These are phyloP conservation scores for Erpornis zantholeuca DNA, from an alignment of 2,113 vertebrate genomes.

Conservation along the genomic window DNA sequence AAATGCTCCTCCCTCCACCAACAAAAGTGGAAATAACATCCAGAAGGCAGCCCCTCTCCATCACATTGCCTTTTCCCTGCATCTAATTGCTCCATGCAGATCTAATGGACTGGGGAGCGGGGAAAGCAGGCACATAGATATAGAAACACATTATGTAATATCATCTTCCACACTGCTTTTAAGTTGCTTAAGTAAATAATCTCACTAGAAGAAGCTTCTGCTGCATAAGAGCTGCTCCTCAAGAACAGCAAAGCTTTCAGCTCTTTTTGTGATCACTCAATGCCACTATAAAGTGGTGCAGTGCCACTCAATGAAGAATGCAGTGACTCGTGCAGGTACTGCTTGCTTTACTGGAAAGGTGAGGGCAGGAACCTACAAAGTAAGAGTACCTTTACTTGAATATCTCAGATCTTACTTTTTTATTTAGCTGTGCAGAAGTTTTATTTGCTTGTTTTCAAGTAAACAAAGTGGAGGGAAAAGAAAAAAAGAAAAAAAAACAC, in stretches of 20 bases:
- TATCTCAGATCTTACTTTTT: background rate
- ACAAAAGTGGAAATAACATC: background rate
- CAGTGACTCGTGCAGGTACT: background rate
- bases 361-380: background rate
- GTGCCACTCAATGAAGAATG: background rate
- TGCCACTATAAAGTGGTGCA: background rate
- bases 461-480: background rate
- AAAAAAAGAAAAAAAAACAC: fast-evolving
- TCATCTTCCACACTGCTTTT: background rate
- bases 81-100: background rate
- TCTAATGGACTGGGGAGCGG: fast-evolving
- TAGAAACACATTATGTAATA: background rate
- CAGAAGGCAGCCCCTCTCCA: background rate
- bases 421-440: background rate
- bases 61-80: background rate
- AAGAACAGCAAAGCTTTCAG: background rate
- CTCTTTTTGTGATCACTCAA: background rate
- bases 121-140: background rate
- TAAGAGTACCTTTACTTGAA: background rate
- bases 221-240: background rate
- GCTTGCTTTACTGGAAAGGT: background rate
- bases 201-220: background rate
- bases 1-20: background rate
- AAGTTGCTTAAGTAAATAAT: background rate
- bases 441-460: background rate